Evolutionary conservation across 2,113 vertebrate genomes (phyloP), one percentile per base, ranked within the genome.

Genomic region (Petromus typicus): DNA sequence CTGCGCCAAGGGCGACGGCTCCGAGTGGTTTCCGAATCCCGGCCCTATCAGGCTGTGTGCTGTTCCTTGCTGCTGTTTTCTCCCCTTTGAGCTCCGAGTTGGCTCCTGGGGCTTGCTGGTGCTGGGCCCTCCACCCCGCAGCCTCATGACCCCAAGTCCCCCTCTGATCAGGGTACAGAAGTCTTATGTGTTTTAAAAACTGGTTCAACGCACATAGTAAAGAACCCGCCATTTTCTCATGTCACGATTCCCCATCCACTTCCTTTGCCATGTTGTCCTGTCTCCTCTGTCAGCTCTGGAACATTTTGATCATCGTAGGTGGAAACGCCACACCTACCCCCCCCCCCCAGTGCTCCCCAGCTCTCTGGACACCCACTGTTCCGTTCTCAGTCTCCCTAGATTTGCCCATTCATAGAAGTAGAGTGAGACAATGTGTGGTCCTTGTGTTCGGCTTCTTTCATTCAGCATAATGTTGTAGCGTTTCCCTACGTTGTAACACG

Each of bases 71-170:
- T 18, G 43, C 34, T 45, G 23, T 7, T 0, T 0, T 12, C 11
- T n/a, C 27, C 6, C 27, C 57, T 59, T 16, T 7, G 11, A 17
- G 17, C 40, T 13, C 2, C 0, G 6, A 3, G 1, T n/a, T 34
- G 76, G 59, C 22, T 8, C 17, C 14, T 43, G 1, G 16, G 63
- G 63, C n/a, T 75, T 3, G 7, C 59, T 2, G 56, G 13, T 14
- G 13, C 45, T 7, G 0, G 0, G 4, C 5, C 32, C 4, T 76
- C 4, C 0, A 0, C 14, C 0, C 75, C 16, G 12, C 2, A 5
- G 32, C 27, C 34, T 20, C 48, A 0, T 0, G 2, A 0, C 9
- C 27, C 85, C 7, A 0, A 54, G 32, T 20, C 25, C 40, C 71
- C 1, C 71, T 45, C 43, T 30, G 7, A 16, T 27, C 43, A 17